Percentiles rank a stretch among this genome's conserved stretches.
Conservation (phyloP, 2,888 invertebrate genomes). For the Pasiphila rectangulata region DNA sequence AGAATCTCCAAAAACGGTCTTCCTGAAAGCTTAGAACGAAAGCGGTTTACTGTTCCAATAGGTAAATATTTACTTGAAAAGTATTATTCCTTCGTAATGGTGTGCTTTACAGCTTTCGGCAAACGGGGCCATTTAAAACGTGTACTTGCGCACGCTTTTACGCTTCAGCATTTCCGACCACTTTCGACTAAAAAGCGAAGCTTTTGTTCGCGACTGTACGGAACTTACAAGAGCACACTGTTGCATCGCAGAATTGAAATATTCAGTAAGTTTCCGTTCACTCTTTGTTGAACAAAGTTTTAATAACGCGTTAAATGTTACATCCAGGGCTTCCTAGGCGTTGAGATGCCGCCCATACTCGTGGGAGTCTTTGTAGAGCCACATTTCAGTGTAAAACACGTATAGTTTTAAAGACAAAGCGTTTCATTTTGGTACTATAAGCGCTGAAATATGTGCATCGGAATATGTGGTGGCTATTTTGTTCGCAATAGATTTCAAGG, state of each 20-base stretch:
- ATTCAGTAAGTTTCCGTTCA: slow-evolving; percentile 16
- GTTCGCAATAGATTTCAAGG: too few relatives aligned
- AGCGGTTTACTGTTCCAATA: not conserved
- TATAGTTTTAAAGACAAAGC: too few relatives aligned
- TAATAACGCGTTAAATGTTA: slow-evolving; percentile 16
- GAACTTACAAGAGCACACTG: too few relatives aligned
- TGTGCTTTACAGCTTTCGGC: not conserved
- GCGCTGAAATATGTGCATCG: too few relatives aligned
- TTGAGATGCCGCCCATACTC: too few relatives aligned
- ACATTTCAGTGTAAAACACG: too few relatives aligned
- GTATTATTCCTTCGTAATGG: too few relatives aligned
- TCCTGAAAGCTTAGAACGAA: not conserved
- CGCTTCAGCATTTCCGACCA: not conserved
- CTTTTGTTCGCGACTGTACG: slow-evolving; percentile 23
- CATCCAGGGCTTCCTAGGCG: slow-evolving; percentile 5
- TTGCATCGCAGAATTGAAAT: slow-evolving; percentile 24
- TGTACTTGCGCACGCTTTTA: slow-evolving; percentile 1
- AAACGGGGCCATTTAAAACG: slow-evolving; percentile 7
- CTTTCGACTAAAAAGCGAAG: slow-evolving; percentile 6
- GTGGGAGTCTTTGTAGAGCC: too few relatives aligned
- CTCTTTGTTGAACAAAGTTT: slow-evolving; percentile 13
- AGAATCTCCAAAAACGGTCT: not conserved
- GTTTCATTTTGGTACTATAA: too few relatives aligned
- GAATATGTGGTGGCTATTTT: too few relatives aligned
- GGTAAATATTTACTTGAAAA: not conserved